Evolutionary conservation across 2,113 vertebrate species (phyloP), one percentile per base, ranked within the genome.

Genomic region (Rhodinocichla rosea): DNA sequence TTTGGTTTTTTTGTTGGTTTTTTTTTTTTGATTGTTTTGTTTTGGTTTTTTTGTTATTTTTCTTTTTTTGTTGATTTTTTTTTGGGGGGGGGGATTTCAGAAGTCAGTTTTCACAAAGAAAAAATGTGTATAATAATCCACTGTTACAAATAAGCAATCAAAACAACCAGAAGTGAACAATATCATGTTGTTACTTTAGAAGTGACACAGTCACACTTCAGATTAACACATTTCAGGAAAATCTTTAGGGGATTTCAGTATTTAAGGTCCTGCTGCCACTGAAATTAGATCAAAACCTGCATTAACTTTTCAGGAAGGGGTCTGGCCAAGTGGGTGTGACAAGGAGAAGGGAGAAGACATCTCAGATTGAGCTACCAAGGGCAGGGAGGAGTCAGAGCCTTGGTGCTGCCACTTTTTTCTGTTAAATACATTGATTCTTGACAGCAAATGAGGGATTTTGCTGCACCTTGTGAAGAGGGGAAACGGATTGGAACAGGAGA

Each of bases 101-200:
- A 93, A 93, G 92, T 94, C 65, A 76, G 44, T 85, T 69, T 67
- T 77, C 35, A 37, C 59, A 79, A 20, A 83, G 23, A 73, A 53
- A 12, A 84, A 94, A 87, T 53, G 28, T 80, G 68, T 44, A 55
- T n/a, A 89, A 91, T 64, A 50, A 89, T 71, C 78, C 65, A 65
- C 47, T 68, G 2, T 1, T 30, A 64, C 26, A 50, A 90, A 80
- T 62, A 69, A 68, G 71, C 65, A 82, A 55, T 59, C 80, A 71
- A 83, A 95, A 91, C 75, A 83, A 88, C 65, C 64, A 84, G 59
- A 65, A 92, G 56, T 64, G 64, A 90, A 75, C 56, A 92, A 45
- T 42, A 18, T 39, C 65, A 26, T 13, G 44, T 24, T 1, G 32
- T 62, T 80, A 23, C 70, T 73, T 80, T 56, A 74, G 68, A 86